phyloP scores from a whole-genome alignment of 2,797 vertebrate species.

The Melanitta fusca region DNA sequence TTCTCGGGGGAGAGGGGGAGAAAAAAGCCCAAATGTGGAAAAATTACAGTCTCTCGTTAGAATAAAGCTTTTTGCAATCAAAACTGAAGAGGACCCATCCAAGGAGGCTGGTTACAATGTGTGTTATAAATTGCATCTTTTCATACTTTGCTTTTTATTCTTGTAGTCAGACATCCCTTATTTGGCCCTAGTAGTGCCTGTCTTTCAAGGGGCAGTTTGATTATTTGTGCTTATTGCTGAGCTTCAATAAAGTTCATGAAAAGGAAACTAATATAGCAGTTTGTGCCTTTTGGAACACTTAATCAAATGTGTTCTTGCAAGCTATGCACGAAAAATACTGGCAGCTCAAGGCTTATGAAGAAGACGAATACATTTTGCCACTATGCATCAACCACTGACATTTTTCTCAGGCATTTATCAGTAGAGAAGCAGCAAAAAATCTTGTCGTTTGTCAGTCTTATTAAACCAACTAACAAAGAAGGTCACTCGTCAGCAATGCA shows the following conservation, averaged over 20 bases:
- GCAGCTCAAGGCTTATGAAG: background rate
- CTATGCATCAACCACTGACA: background rate
- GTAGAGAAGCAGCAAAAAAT: background rate
- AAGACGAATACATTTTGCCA: slow-evolving; percentile 2
- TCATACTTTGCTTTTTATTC: slow-evolving; percentile 1
- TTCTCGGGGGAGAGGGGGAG: background rate
- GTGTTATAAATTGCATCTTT: background rate
- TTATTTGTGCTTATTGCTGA: slow-evolving; percentile 8
- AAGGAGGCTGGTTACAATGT: background rate
- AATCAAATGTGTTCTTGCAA: slow-evolving; percentile 3
- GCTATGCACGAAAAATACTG: background rate
- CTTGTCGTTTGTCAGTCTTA: background rate
- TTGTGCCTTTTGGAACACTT: background rate
- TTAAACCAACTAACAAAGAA: background rate
- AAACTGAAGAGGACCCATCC: background rate
- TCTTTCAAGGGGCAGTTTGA: background rate
- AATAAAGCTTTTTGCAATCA: background rate
- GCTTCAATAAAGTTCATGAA: background rate
- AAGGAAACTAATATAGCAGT: background rate
- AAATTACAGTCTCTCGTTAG: background rate
- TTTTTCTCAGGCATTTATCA: background rate
- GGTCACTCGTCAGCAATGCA: background rate
- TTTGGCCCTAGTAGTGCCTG: background rate
- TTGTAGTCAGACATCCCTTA: background rate
- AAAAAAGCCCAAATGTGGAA: background rate